These are phyloP conservation scores for Poecilia picta DNA, from an alignment of 2,797 vertebrate species.

Conservation along the genomic window DNA sequence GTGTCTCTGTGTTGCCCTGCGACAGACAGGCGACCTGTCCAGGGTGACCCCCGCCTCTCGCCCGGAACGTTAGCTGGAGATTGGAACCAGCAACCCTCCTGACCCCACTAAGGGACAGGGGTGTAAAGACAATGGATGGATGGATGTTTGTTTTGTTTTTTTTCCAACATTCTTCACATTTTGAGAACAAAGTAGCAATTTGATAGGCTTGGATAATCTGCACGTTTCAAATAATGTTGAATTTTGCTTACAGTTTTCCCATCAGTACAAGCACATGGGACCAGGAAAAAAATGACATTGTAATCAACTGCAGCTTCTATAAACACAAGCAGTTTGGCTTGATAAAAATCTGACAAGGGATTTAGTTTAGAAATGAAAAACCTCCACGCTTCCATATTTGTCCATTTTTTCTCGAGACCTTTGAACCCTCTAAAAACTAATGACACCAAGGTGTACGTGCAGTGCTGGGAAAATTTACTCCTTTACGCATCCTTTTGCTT, in stretches of 20 bases:
- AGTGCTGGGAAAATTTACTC: neutral
- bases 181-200: no score
- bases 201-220: no score
- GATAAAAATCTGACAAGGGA: neutral
- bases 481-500: neutral
- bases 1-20: no score
- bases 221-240: neutral
- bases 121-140: no score
- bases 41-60: no score
- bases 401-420: neutral
- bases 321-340: neutral
- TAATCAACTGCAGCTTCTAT: neutral
- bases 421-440: neutral
- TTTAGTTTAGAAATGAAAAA: neutral
- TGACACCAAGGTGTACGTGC: neutral
- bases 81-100: no score
- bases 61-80: no score
- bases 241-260: neutral
- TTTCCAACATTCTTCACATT: neutral
- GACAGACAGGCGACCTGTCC: no score
- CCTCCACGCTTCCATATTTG: neutral
- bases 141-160: neutral
- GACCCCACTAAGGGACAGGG: no score
- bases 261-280: neutral
- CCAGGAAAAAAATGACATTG: neutral